A percentile compares a stretch with the other conserved stretches of the same genome.
Evolutionary conservation across 2,113 vertebrate genomes (phyloP).

Genomic region (Pseudonaja textilis): DNA sequence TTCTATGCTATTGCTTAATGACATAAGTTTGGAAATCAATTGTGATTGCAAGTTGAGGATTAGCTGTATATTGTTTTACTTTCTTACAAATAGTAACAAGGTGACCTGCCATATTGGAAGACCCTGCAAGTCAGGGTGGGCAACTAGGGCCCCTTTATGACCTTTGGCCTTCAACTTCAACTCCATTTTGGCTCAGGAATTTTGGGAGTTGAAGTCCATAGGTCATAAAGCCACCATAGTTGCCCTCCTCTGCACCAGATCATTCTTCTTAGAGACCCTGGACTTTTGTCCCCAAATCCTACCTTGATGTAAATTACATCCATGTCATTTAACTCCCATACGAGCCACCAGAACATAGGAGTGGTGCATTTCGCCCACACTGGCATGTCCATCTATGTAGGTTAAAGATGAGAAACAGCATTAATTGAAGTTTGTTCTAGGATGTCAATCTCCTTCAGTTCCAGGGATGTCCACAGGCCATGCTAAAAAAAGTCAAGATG

Average conservation of each 20-base stretch:
- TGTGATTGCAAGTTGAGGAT: too few relatives aligned
- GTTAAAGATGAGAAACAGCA: neutral
- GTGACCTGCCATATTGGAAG: neutral
- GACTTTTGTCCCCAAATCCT: neutral
- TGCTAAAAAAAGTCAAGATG: neutral
- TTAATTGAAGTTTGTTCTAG: neutral
- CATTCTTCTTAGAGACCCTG: neutral
- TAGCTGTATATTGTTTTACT: too few relatives aligned
- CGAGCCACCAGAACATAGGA: neutral
- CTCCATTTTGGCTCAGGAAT: too few relatives aligned
- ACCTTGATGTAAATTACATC: neutral
- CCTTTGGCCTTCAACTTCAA: too few relatives aligned
- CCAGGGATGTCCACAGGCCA: neutral
- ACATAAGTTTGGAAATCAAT: too few relatives aligned
- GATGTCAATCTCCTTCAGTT: neutral
- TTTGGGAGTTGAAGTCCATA: too few relatives aligned
- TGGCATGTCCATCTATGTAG: neutral
- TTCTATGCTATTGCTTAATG: too few relatives aligned
- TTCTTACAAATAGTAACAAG: neutral
- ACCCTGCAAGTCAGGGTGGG: neutral
- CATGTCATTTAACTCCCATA: neutral
- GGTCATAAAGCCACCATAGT: too few relatives aligned
- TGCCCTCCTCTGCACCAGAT: neutral
- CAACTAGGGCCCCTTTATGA: too few relatives aligned
- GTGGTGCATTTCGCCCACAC: neutral